These are phyloP conservation scores for Cynopterus sphinx DNA, from an alignment of 2,797 vertebrate species.

Conservation along the genomic window DNA sequence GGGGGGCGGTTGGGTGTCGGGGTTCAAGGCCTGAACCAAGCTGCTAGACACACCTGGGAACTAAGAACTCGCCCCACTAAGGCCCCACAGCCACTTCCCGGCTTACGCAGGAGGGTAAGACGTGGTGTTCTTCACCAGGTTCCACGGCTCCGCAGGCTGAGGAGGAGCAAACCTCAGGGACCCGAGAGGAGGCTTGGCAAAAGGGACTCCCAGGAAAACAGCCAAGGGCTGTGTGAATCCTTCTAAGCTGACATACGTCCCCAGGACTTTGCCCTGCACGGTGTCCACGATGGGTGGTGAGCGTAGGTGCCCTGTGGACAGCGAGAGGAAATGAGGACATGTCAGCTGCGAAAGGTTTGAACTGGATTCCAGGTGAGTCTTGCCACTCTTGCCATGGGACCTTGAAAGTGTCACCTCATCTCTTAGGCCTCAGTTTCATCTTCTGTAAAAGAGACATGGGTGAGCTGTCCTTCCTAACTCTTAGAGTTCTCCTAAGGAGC, in stretches of 20 bases:
- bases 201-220: constrained; percentile 87
- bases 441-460: background rate
- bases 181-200: constrained; percentile 89
- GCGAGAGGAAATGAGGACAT: background rate
- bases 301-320: background rate
- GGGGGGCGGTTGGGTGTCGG: too few relatives aligned
- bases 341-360: background rate
- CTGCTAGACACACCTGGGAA: background rate
- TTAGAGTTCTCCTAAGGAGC: accelerated
- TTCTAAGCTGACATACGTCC: constrained; percentile 77
- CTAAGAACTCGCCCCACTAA: accelerated
- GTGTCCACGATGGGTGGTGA: constrained; percentile 78
- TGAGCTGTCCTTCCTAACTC: background rate
- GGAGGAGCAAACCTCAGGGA: constrained; percentile 86
- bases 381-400: background rate
- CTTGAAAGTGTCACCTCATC: background rate
- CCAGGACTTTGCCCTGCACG: constrained; percentile 82
- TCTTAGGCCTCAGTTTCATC: background rate
- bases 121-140: constrained; percentile 84
- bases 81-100: accelerated
- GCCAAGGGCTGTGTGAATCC: constrained; percentile 77
- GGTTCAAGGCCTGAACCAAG: background rate
- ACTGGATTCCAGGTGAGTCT: too few relatives aligned
- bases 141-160: constrained; percentile 85
- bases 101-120: constrained; percentile 84